Evolutionary conservation across 2,888 invertebrate species (phyloP), one percentile per base, ranked within the genome.

Genomic region (Drosophila maculinotata): DNA sequence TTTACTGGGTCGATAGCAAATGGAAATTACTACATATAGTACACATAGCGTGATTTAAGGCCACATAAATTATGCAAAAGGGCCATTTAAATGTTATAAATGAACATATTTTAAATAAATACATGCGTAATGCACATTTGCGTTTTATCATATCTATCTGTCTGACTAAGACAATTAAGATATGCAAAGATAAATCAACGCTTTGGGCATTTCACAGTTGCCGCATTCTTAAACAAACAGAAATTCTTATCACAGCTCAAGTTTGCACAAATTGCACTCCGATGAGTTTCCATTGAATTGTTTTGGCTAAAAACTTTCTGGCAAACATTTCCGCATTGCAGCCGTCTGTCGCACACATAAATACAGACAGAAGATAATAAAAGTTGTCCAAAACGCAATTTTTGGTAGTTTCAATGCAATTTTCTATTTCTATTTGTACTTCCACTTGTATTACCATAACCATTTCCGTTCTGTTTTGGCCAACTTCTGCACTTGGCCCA

Each of bases 51-150:
- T 48, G 57, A 72, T 65, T 69, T 53, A 66, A 53, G 53, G 62
- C 52, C 53, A 36, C 56, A 75, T 71, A 69, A 71, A 69, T 71
- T 75, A 69, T 41, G 41, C 45, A 57, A 53, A 42, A 56, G 36
- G 44, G 30, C 56, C 53, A 64, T 64, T 58, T 58, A 64, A 64
- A 64, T 70, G 25, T 53, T 71, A 69, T 52, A 26, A 69, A 45
- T 53, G 57, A 42, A 49, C 31, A 38, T 31, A 49, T 45, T 51
- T 17, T 41, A 51, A 45, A 23, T 30, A 20, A 12, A 28, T 49
- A 28, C 8, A 30, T 41, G 17, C 10, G 14, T 14, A 39, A 31
- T 41, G 30, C 49, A 49, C n/a, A 25, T 20, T 39, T 28, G 9
- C 26, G 17, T 20, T n/a, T 9, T 12, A 28, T 36, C n/a, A n/a